A percentile compares a stretch with the other conserved stretches of the same genome.
Conservation (phyloP, 2,888 invertebrate species). For the Colletes collaris region DNA sequence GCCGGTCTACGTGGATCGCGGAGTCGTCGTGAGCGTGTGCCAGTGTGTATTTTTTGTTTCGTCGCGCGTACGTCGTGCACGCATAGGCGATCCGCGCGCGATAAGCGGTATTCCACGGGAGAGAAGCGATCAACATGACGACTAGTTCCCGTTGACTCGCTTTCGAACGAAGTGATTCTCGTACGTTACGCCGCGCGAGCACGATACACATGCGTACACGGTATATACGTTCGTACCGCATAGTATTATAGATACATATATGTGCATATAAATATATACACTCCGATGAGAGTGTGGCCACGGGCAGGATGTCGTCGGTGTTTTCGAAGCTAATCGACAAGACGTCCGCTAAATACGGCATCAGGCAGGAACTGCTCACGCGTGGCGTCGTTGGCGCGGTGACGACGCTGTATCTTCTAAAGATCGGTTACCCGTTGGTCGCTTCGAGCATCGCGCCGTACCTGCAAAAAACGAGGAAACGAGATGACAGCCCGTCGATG, state of each 20-base stretch:
- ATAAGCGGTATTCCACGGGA: neutral
- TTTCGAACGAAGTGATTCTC: neutral
- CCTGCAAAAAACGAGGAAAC: slow-evolving; percentile 59
- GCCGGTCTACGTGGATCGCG: slow-evolving; percentile 71
- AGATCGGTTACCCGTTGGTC: slow-evolving; percentile 86
- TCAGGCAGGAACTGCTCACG: slow-evolving; percentile 85
- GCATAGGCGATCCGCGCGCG: slow-evolving; percentile 8
- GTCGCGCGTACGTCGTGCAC: slow-evolving; percentile 16
- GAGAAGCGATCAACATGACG: slow-evolving; percentile 18
- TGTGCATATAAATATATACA: neutral
- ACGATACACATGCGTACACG: too few species aligned
- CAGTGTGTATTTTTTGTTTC: neutral
- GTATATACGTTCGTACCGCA: too few species aligned
- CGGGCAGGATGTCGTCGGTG: slow-evolving; percentile 84
- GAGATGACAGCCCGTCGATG: slow-evolving; percentile 14
- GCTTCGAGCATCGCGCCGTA: slow-evolving; percentile 80
- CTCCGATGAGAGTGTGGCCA: slow-evolving; percentile 31
- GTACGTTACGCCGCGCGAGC: slow-evolving; percentile 1
- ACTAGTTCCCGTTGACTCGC: slow-evolving; percentile 16
- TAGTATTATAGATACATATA: too few species aligned
- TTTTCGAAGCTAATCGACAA: slow-evolving; percentile 88
- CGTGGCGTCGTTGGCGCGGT: slow-evolving; percentile 86
- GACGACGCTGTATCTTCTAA: slow-evolving; percentile 85
- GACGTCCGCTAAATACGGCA: slow-evolving; percentile 85
- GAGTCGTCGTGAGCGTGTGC: neutral